Conservation (phyloP, 2,888 invertebrate species). For the Agonopterix heracliana region DNA sequence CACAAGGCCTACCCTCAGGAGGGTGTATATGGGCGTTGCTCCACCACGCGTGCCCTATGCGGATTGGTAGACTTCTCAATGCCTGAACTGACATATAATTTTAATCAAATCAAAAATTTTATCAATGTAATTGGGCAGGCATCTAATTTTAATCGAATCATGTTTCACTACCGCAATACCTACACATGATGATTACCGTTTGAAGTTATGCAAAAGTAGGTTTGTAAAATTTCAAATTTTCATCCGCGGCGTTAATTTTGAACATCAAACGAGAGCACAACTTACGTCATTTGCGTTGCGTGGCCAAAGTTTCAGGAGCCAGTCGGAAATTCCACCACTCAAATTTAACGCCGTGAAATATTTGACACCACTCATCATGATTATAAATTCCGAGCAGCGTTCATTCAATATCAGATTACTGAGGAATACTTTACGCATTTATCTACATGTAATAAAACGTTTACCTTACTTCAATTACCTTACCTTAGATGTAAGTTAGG, state of each 20-base stretch:
- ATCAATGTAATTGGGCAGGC: constrained; percentile 22
- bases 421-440: background rate
- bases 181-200: no score
- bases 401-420: constrained; percentile 8
- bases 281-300: constrained; percentile 46
- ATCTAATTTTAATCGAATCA: no score
- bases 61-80: no score
- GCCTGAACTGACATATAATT: background rate
- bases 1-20: no score
- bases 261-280: constrained; percentile 43
- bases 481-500: background rate
- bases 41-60: no score
- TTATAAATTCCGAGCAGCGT: constrained; percentile 16
- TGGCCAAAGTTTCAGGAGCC: constrained; percentile 30
- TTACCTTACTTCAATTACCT: background rate
- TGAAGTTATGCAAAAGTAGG: constrained; percentile 34
- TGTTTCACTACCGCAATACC: no score
- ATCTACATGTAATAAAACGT: no score
- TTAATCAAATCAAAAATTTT: constrained; percentile 5
- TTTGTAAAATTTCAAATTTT: constrained; percentile 39
- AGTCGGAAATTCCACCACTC: constrained; percentile 34
- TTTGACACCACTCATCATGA: constrained; percentile 35
- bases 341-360: constrained; percentile 36
- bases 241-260: constrained; percentile 40
- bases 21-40: no score